Percentiles rank a stretch among this genome's conserved stretches.
These are phyloP conservation scores for Speoplatyrhinus poulsoni DNA, from an alignment of 2,113 vertebrate species.

Conservation along the genomic window DNA sequence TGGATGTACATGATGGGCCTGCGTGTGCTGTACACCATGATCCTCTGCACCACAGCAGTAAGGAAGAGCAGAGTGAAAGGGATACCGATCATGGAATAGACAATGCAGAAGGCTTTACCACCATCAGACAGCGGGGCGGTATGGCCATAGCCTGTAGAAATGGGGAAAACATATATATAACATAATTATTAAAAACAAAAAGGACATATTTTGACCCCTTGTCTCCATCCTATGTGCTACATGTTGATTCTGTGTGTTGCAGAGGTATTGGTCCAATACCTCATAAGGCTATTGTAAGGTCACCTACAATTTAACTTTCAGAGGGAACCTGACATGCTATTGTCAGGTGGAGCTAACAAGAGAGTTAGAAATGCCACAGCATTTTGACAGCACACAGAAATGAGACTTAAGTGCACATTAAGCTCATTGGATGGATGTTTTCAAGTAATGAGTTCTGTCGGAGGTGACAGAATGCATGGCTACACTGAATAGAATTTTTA, in stretches of 20 bases:
- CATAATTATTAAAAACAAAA: background rate
- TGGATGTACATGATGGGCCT: constrained; percentile 87
- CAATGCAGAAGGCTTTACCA: constrained; percentile 94
- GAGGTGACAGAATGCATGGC: background rate
- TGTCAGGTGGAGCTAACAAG: constrained; percentile 4
- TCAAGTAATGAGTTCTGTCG: background rate
- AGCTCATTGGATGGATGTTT: background rate
- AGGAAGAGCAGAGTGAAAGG: constrained; percentile 97
- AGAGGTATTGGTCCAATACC: too few relatives aligned
- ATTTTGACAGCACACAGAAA: constrained; percentile 14
- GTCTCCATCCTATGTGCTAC: too few relatives aligned
- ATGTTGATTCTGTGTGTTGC: too few relatives aligned
- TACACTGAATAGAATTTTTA: background rate
- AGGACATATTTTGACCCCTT: too few relatives aligned
- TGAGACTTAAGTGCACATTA: constrained; percentile 5
- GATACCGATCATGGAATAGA: constrained; percentile 94
- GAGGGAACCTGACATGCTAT: background rate
- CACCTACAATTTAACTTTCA: too few relatives aligned
- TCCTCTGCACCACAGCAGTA: constrained; percentile 92
- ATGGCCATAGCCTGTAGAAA: constrained; percentile 89
- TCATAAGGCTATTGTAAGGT: background rate
- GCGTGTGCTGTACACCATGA: constrained; percentile 87
- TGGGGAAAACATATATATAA: background rate
- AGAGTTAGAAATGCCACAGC: constrained; percentile 24
- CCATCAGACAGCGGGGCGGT: constrained; percentile 93